Conservation (phyloP, 1,140 invertebrate genomes). For the Solenopsis fugax region DNA sequence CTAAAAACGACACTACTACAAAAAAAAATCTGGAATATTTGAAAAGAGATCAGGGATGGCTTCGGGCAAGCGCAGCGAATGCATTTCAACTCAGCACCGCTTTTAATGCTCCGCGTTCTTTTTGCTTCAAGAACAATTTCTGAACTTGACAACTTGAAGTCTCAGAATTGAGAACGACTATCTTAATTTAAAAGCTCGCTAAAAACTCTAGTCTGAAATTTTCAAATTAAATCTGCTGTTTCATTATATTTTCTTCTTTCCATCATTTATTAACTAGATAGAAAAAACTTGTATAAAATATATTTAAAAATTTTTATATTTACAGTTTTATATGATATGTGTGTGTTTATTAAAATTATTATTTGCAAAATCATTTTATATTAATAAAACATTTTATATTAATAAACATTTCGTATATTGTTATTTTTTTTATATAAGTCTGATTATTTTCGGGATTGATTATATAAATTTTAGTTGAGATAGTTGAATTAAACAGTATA, state of each 20-base stretch:
- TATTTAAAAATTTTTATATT: conserved; percentile 3
- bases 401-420: not conserved
- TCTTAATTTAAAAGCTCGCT: conserved; percentile 56
- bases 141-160: conserved; percentile 61
- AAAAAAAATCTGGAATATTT: conserved; percentile 61
- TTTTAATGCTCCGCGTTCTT: conserved; percentile 55
- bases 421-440: conserved; percentile 3
- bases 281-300: not conserved
- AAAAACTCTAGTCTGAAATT: conserved; percentile 53
- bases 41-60: conserved; percentile 57
- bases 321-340: not conserved
- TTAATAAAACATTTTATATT: not conserved
- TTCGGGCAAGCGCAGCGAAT: conserved; percentile 60
- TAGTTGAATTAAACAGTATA: not conserved
- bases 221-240: conserved; percentile 52
- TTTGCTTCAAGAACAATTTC: conserved; percentile 61
- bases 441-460: not conserved
- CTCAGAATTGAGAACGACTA: conserved; percentile 51
- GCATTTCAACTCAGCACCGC: conserved; percentile 64
- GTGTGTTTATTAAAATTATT: conserved; percentile 2
- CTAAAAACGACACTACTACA: conserved; percentile 50
- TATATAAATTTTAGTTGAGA: conserved; percentile 18
- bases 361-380: not conserved
- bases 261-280: conserved; percentile 7
- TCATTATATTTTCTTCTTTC: conserved; percentile 17